A percentile compares a stretch with the other conserved stretches of the same genome.
Conservation (phyloP, 23 tunicate species). For the Corella eumyota region DNA sequence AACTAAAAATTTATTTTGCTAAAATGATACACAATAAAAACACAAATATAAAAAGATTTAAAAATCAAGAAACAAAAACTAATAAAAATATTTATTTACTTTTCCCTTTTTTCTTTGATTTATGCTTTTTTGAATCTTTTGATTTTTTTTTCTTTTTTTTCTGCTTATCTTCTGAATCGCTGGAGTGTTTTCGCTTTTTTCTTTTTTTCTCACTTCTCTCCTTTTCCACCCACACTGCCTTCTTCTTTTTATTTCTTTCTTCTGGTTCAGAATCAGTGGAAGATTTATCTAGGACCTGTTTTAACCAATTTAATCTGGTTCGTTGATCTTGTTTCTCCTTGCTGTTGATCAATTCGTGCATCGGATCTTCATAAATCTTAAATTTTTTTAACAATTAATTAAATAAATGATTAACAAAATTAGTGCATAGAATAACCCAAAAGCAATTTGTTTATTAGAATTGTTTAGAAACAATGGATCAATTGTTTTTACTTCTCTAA, state of each 20-base stretch:
- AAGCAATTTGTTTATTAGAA: too few relatives aligned
- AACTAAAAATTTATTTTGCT: too few relatives aligned
- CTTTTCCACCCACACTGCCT: slow-evolving; percentile 56
- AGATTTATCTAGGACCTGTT: slow-evolving; percentile 52
- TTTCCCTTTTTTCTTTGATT: not conserved
- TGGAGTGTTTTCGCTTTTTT: not conserved
- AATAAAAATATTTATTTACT: not conserved
- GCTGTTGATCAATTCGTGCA: slow-evolving; percentile 46
- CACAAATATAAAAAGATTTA: too few relatives aligned
- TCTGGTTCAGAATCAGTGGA: slow-evolving; percentile 23
- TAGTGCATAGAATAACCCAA: too few relatives aligned
- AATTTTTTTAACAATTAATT: too few relatives aligned
- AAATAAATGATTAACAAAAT: too few relatives aligned
- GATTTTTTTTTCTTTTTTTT: slow-evolving; percentile 4
- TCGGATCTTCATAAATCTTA: slow-evolving; percentile 81
- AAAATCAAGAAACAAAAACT: not conserved
- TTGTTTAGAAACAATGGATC: too few relatives aligned
- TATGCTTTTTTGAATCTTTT: slow-evolving; percentile 2
- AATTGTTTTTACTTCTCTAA: slow-evolving; percentile 67
- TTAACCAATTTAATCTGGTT: slow-evolving; percentile 39
- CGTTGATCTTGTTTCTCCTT: slow-evolving; percentile 41
- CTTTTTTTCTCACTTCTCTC: not conserved
- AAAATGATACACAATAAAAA: too few relatives aligned
- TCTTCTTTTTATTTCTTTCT: slow-evolving; percentile 29
- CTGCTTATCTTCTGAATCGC: not conserved